Conservation (phyloP, 2,888 invertebrate genomes). For the Rosalia funebris region DNA sequence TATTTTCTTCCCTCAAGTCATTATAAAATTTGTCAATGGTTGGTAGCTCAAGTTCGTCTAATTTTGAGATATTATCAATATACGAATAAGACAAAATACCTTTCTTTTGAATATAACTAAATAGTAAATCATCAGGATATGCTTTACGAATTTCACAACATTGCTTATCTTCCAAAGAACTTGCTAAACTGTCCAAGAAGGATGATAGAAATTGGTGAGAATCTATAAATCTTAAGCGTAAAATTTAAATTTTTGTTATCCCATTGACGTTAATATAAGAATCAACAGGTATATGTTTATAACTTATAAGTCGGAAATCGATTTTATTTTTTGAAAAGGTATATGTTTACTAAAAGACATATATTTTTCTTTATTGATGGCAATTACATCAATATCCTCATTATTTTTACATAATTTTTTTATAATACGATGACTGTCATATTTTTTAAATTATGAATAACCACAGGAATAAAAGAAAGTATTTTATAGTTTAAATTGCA, state of each 20-base stretch:
- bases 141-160: neutral
- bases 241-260: neutral
- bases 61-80: slow-evolving; percentile 32
- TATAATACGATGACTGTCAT: neutral
- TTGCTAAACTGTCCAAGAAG: neutral
- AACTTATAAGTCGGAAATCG: no score
- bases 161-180: neutral
- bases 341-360: slow-evolving; percentile 6
- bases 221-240: neutral
- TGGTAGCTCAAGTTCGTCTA: slow-evolving; percentile 40
- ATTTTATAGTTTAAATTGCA: slow-evolving; percentile 12
- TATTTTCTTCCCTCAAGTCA: no score
- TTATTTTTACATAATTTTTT: neutral
- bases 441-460: neutral
- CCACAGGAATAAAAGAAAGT: neutral
- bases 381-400: slow-evolving; percentile 1
- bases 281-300: neutral
- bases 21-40: slow-evolving; percentile 40
- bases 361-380: slow-evolving; percentile 6
- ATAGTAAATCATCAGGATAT: neutral
- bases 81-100: slow-evolving; percentile 55
- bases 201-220: neutral
- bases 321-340: no score
- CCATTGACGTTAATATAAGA: neutral
- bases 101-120: slow-evolving; percentile 33